Conservation (phyloP, 2,113 vertebrate genomes). For the Argyrosomus japonicus region DNA sequence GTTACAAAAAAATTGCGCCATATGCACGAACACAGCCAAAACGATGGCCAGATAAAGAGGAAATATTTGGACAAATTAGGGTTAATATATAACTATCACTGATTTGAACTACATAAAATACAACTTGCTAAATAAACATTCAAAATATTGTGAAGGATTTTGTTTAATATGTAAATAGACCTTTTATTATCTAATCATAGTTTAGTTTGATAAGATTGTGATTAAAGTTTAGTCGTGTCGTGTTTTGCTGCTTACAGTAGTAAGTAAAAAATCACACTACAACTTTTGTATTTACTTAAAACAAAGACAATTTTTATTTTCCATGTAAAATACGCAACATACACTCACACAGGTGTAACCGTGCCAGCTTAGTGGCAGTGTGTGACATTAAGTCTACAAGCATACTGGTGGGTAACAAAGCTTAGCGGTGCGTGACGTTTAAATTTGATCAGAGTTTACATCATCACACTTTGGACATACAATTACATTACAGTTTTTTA, state of each 20-base stretch:
- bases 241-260: not conserved
- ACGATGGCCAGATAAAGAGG: too few species aligned
- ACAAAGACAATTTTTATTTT: not conserved
- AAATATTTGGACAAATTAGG: too few species aligned
- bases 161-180: not conserved
- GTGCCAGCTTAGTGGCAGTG: not conserved
- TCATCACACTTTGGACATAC: not conserved
- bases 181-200: not conserved
- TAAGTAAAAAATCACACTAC: not conserved
- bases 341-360: not conserved
- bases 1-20: too few species aligned
- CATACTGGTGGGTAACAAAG: not conserved
- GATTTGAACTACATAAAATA: not conserved
- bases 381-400: not conserved
- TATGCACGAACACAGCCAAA: too few species aligned
- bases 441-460: not conserved
- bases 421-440: not conserved
- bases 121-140: not conserved
- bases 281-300: not conserved
- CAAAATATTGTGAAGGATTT: not conserved
- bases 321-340: not conserved
- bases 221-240: too few species aligned
- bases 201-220: too few species aligned
- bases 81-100: too few species aligned
- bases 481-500: constrained; percentile 4